Conservation (phyloP, 1,140 invertebrate genomes). For the Dreissena rostriformis region DNA sequence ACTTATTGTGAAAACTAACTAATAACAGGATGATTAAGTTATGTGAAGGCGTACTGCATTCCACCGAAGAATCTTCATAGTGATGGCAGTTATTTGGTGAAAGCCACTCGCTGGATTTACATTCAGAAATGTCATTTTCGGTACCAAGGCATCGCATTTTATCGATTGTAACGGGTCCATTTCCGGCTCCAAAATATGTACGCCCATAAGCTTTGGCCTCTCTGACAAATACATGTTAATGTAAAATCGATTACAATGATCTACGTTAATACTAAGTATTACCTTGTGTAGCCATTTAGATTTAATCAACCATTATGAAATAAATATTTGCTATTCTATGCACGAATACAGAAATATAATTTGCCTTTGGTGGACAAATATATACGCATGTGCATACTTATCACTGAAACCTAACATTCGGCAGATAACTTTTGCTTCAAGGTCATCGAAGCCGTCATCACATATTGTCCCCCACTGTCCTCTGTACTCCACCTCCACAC, state of each 20-base stretch:
- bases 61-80: slow-evolving; percentile 22
- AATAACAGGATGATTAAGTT: too few relatives aligned
- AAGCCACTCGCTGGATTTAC: slow-evolving; percentile 23
- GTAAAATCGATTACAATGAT: too few relatives aligned
- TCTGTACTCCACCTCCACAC: slow-evolving; percentile 57
- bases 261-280: too few relatives aligned
- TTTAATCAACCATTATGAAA: not conserved
- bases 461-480: slow-evolving; percentile 62
- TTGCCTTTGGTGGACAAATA: too few relatives aligned
- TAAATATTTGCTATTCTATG: too few relatives aligned
- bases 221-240: slow-evolving; percentile 6
- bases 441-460: slow-evolving; percentile 52
- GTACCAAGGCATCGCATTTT: slow-evolving; percentile 15
- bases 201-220: not conserved
- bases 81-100: slow-evolving; percentile 16
- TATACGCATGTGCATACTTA: not conserved
- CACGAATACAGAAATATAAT: too few relatives aligned
- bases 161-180: slow-evolving; percentile 14
- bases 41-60: slow-evolving; percentile 28
- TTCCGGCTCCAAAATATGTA: slow-evolving; percentile 6
- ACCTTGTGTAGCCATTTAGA: too few relatives aligned
- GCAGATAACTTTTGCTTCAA: slow-evolving; percentile 61
- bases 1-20: too few relatives aligned
- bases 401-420: slow-evolving; percentile 46
- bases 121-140: slow-evolving; percentile 34